Evolutionary conservation across 2,113 vertebrate species (phyloP).

Genomic region (Saccopteryx leptura): DNA sequence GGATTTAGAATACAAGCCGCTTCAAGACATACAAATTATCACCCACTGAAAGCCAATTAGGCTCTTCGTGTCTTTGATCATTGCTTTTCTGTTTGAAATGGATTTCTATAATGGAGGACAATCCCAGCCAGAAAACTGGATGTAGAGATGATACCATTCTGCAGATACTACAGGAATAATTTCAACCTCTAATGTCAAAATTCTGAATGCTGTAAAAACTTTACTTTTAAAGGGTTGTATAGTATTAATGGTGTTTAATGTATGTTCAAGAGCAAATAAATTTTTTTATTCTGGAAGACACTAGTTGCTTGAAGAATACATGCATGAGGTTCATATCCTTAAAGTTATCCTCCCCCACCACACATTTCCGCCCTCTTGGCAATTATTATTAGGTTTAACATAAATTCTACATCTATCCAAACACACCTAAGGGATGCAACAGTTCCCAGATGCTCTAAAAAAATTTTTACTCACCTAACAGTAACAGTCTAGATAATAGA

Average conservation of each 20-base stretch:
- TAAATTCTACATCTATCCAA: not conserved
- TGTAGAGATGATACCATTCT: not conserved
- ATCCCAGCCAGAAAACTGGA: not conserved
- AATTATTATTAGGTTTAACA: not conserved
- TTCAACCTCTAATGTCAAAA: not conserved
- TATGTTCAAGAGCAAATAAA: not conserved
- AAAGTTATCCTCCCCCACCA: not conserved
- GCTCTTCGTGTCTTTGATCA: slow-evolving; percentile 19
- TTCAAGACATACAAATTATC: not conserved
- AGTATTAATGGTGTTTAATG: not conserved
- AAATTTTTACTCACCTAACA: not conserved
- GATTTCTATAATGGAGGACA: slow-evolving; percentile 12
- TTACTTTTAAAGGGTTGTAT: not conserved
- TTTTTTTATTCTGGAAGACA: not conserved
- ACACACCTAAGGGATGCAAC: not conserved
- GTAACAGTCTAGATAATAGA: not conserved
- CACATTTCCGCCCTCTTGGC: not conserved
- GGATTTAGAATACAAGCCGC: not conserved
- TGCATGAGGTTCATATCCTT: not conserved
- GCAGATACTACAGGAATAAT: not conserved
- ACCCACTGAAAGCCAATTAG: not conserved
- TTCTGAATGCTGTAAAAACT: not conserved
- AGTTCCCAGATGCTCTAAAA: not conserved
- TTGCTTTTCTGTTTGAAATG: slow-evolving; percentile 22
- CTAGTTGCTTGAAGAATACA: not conserved